These are phyloP conservation scores for Pentalonia nigronervosa DNA, from an alignment of 1,140 invertebrate species.

Conservation along the genomic window DNA sequence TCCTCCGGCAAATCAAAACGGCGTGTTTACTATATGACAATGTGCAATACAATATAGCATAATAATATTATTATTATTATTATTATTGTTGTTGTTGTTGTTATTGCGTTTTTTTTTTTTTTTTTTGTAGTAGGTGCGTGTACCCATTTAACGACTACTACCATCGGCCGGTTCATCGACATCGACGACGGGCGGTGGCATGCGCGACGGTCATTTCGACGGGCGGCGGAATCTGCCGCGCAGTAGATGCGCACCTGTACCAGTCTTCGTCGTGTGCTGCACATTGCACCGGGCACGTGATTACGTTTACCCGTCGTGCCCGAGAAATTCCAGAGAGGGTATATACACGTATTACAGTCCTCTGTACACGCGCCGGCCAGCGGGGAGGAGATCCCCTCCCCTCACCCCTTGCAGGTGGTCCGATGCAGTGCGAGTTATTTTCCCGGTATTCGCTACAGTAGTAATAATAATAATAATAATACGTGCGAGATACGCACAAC, in stretches of 20 bases:
- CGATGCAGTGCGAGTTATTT: not conserved
- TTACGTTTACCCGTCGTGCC: no score
- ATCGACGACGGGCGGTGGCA: not conserved
- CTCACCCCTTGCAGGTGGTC: no score
- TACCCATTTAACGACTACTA: not conserved
- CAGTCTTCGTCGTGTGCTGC: not conserved
- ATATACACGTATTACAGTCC: not conserved
- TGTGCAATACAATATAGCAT: not conserved
- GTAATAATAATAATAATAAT: not conserved
- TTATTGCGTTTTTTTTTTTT: no score
- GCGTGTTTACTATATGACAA: not conserved
- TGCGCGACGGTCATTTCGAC: not conserved
- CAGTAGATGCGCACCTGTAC: not conserved
- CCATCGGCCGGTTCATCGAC: constrained; percentile 18
- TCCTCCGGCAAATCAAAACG: not conserved
- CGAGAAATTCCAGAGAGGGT: not conserved
- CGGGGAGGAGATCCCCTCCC: not conserved
- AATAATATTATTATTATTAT: not conserved
- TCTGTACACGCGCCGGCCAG: not conserved
- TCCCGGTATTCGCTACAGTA: not conserved
- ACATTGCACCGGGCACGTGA: not conserved
- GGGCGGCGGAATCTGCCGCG: constrained; percentile 3
- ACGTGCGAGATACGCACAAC: not conserved
- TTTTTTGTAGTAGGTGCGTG: not conserved
- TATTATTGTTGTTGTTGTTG: not conserved